phyloP scores from a whole-genome alignment of 2,113 vertebrate genomes.

The Pseudolaguvia tuberculata region DNA sequence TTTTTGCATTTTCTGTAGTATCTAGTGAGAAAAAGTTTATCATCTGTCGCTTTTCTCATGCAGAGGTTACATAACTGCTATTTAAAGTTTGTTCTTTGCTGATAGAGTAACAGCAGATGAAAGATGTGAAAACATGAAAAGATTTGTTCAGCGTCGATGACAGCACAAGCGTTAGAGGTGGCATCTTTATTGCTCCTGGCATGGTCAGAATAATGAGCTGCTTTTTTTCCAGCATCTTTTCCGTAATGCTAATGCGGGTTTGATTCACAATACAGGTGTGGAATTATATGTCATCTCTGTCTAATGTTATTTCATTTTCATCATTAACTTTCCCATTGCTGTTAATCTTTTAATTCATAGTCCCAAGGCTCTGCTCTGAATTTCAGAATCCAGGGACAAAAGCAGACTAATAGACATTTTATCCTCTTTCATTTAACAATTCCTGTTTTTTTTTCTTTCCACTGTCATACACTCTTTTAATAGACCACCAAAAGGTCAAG shows the following conservation, averaged over 20 bases:
- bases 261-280: constrained; percentile 46
- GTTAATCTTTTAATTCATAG: constrained; percentile 51
- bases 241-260: constrained; percentile 49
- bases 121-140: constrained; percentile 36
- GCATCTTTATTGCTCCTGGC: constrained; percentile 37
- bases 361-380: constrained; percentile 36
- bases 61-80: constrained; percentile 19
- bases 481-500: constrained; percentile 70
- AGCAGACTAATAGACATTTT: constrained; percentile 52
- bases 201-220: constrained; percentile 45
- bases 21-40: constrained; percentile 17
- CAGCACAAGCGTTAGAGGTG: constrained; percentile 17
- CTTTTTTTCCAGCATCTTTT: constrained; percentile 39
- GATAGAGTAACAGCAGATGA: constrained; percentile 25
- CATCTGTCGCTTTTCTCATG: constrained; percentile 24
- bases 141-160: constrained; percentile 41
- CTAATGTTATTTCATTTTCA: constrained; percentile 37
- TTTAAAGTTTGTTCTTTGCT: constrained; percentile 31
- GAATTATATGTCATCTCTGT: constrained; percentile 41
- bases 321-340: constrained; percentile 50
- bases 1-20: background rate
- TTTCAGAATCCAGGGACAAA: constrained; percentile 45
- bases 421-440: constrained; percentile 51
- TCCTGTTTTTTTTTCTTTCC: constrained; percentile 46
- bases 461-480: constrained; percentile 64